phyloP scores from a whole-genome alignment of 2,113 vertebrate genomes.

The Neoarius graeffei region DNA sequence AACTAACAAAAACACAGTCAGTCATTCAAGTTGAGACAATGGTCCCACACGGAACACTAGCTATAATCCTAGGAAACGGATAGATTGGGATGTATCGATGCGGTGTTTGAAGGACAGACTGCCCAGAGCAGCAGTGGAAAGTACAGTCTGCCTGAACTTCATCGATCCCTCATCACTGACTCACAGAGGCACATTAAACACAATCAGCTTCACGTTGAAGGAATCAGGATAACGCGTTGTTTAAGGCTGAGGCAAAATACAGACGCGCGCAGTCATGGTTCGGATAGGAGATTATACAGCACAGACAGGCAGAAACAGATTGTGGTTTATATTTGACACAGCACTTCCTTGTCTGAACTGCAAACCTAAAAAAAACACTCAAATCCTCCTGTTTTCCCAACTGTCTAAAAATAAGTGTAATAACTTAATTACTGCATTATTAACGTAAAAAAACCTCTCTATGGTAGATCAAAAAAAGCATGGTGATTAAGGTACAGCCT shows the following conservation, averaged over 20 bases:
- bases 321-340: slow-evolving; percentile 14
- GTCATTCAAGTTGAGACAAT: neutral
- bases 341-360: neutral
- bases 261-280: neutral
- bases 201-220: slow-evolving; percentile 11
- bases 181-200: slow-evolving; percentile 27
- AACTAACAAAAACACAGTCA: neutral
- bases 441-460: neutral
- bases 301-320: slow-evolving; percentile 6
- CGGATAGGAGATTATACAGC: neutral
- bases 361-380: neutral
- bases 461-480: neutral
- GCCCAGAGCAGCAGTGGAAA: slow-evolving; percentile 46
- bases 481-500: neutral
- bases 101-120: slow-evolving; percentile 22
- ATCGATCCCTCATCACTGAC: slow-evolving; percentile 48
- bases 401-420: neutral
- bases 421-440: neutral
- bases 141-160: slow-evolving; percentile 24
- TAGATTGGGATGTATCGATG: slow-evolving; percentile 29
- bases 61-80: neutral
- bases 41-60: neutral
- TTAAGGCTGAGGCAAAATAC: neutral
- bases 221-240: slow-evolving; percentile 16
- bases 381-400: neutral